A percentile compares a stretch with the other conserved stretches of the same genome.
Evolutionary conservation across 2,888 invertebrate genomes (phyloP).

Genomic region (Perizoma flavofasciatum): DNA sequence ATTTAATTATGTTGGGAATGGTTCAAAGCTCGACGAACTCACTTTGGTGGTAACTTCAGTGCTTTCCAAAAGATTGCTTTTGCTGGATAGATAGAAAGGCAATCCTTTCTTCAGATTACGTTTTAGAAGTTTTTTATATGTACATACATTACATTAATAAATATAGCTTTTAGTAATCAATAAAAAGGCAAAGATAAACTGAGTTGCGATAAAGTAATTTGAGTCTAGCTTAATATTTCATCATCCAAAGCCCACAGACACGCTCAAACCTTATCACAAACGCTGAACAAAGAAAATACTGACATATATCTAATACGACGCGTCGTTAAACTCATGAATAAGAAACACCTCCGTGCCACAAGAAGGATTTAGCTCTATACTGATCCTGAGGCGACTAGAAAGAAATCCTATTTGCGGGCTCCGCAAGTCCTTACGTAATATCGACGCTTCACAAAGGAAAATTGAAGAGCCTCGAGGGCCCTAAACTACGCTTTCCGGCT

Average conservation of each 20-base stretch:
- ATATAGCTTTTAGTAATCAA: no score
- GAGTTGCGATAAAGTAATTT: constrained; percentile 4
- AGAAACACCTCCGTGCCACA: constrained; percentile 23
- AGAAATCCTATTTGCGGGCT: constrained; percentile 35
- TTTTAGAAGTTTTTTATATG: no score
- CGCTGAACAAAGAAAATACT: constrained; percentile 22
- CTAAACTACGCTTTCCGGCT: constrained; percentile 63
- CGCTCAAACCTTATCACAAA: constrained; percentile 13
- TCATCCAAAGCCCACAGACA: constrained; percentile 6
- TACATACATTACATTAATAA: no score
- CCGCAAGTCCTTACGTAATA: constrained; percentile 54
- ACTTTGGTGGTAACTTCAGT: constrained; percentile 2
- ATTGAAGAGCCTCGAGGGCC: constrained; percentile 59
- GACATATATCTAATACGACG: constrained; percentile 24
- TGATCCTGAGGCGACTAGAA: constrained; percentile 29
- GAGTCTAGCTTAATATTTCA: not conserved
- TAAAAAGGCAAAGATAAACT: constrained; percentile 7
- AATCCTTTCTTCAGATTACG: no score
- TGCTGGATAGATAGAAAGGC: not conserved
- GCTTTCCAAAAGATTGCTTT: constrained; percentile 4
- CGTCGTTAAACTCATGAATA: constrained; percentile 30
- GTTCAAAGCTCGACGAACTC: constrained; percentile 18
- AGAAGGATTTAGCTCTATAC: constrained; percentile 31
- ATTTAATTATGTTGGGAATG: constrained; percentile 18
- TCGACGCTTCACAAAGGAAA: constrained; percentile 60